Conservation (phyloP, 2,113 vertebrate genomes). For the Rhinolophus ferrumequinum region DNA sequence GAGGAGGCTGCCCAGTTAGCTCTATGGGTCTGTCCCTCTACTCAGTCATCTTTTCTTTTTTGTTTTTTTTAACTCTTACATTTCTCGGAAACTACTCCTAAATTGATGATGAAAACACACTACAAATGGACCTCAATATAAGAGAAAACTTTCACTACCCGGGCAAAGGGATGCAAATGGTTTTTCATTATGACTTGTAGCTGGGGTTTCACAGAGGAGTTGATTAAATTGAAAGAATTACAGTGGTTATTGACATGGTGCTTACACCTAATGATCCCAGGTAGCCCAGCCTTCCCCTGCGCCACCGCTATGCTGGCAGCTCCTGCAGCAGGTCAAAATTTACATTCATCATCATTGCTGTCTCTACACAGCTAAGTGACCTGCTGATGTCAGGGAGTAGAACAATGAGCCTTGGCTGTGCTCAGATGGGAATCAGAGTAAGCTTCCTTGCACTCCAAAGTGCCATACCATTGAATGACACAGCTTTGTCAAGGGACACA, state of each 20-base stretch:
- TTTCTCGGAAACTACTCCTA: background rate
- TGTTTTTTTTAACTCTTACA: background rate
- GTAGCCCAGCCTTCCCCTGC: background rate
- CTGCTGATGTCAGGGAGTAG: background rate
- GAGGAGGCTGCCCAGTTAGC: rapidly evolving
- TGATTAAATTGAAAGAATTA: background rate
- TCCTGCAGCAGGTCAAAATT: background rate
- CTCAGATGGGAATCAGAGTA: background rate
- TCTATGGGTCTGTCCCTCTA: background rate
- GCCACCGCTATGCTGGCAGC: too few relatives aligned
- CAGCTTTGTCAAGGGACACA: background rate
- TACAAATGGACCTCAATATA: background rate
- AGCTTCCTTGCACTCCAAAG: background rate
- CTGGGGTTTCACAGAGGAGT: background rate
- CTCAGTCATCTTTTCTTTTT: background rate
- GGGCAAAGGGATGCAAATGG: background rate
- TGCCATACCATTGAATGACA: background rate
- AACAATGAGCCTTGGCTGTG: background rate
- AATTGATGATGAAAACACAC: background rate
- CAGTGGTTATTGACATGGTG: background rate
- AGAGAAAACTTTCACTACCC: background rate
- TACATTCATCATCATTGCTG: background rate
- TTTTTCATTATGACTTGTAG: background rate
- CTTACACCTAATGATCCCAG: background rate
- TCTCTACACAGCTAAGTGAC: background rate